Evolutionary conservation across 2,113 vertebrate species (phyloP), one percentile per base, ranked within the genome.

Genomic region (Lasiurus borealis): DNA sequence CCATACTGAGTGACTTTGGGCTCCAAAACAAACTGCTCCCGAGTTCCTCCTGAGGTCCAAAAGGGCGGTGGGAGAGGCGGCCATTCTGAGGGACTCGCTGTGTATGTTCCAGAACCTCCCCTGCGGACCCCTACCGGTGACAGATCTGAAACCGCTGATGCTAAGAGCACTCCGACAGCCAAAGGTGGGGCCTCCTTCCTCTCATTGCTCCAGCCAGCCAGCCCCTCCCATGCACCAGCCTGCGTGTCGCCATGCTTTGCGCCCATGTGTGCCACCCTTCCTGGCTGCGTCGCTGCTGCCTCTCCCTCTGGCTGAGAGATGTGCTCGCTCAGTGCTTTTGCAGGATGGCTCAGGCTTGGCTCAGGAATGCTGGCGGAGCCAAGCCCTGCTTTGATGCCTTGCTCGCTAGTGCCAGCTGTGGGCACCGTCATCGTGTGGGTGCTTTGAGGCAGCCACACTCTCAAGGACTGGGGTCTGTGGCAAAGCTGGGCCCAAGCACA

Each of bases 41-140:
- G 6, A 68, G 75, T 48, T 81, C 64, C 52, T 76, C 68, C 64
- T 62, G 73, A 91, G 80, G 68, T 34, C 3, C 0, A 34, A 48
- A 50, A 40, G 18, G 2, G 66, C 11, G 2, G 34, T 66, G 93
- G 77, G 66, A 62, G 92, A 85, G 76, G 85, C 72, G 10, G 52
- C 59, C 77, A 2, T 93, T 94, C 95, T 98, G 95, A 97, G 98
- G 97, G 93, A 94, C 98, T 95, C 98, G 46, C 71, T 96, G 95
- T 98, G 75, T 98, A 97, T 98, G 97, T 98, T 99, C 97, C 98
- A 99, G 99, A 98, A 59, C 97, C 98, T 97, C 91, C 97, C 95
- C 97, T 97, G 84, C 98, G 99, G 97, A 98, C 98, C 12, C 98
- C 98, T 3, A 95, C 98, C 57, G 98, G 99, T 96, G 98, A 99